Evolutionary conservation across 1,140 invertebrate genomes (phyloP).

Genomic region (Drosophila pachea): DNA sequence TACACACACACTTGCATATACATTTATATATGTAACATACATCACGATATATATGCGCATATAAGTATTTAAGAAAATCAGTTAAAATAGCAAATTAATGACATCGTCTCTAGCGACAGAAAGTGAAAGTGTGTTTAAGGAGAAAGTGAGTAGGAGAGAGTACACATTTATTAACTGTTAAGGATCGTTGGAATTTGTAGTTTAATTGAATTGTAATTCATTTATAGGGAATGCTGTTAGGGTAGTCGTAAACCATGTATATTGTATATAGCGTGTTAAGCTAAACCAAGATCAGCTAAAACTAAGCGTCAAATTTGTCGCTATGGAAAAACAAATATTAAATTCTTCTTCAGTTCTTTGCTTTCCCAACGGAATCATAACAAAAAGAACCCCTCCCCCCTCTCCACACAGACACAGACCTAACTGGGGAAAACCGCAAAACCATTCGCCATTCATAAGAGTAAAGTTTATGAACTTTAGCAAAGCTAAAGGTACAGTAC

Average conservation of each 20-base stretch:
- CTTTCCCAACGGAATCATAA: slow-evolving; percentile 12
- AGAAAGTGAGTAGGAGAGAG: not conserved
- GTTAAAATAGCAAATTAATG: slow-evolving; percentile 51
- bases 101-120: slow-evolving; percentile 61
- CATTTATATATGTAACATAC: slow-evolving; percentile 17
- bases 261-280: slow-evolving; percentile 71
- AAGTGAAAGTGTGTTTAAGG: not conserved
- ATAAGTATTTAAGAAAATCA: slow-evolving; percentile 31
- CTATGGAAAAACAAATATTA: slow-evolving; percentile 10
- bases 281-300: slow-evolving; percentile 15
- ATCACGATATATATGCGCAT: slow-evolving; percentile 22
- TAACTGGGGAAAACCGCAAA: too few relatives aligned
- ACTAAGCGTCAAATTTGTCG: slow-evolving; percentile 17
- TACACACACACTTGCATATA: slow-evolving; percentile 7
- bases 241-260: slow-evolving; percentile 61
- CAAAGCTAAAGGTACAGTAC: slow-evolving; percentile 72
- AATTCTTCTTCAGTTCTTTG: slow-evolving; percentile 10
- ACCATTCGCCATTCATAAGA: not conserved
- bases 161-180: slow-evolving; percentile 45
- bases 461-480: slow-evolving; percentile 61
- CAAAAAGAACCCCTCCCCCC: too few relatives aligned
- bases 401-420: too few relatives aligned
- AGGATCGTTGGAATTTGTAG: slow-evolving; percentile 76
- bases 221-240: slow-evolving; percentile 71
- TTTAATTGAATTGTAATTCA: slow-evolving; percentile 69